A percentile compares a stretch with the other conserved stretches of the same genome.
These are phyloP conservation scores for Auanema sp. DNA, from an alignment of 2,888 invertebrate genomes.

Conservation along the genomic window DNA sequence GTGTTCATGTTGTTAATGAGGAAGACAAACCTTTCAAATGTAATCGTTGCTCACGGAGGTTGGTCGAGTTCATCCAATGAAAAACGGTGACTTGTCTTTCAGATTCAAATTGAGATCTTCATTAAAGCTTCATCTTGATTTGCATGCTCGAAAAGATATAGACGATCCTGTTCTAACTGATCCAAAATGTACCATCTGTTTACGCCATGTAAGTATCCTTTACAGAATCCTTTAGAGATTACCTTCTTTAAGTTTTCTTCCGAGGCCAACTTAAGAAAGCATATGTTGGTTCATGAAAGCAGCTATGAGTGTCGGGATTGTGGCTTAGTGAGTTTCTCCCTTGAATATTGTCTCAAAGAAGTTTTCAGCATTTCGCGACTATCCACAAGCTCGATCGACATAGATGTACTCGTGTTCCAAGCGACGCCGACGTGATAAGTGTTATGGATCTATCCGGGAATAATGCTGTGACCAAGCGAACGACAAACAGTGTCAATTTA, in stretches of 20 bases:
- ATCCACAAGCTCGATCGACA: constrained; percentile 20
- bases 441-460: constrained; percentile 5
- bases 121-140: constrained; percentile 19
- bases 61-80: no score
- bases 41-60: background rate
- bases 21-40: constrained; percentile 3
- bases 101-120: constrained; percentile 23
- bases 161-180: constrained; percentile 21
- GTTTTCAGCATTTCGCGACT: constrained; percentile 27
- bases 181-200: constrained; percentile 22
- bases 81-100: background rate
- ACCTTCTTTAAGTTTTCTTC: constrained; percentile 16
- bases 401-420: constrained; percentile 6
- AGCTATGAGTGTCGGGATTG: constrained; percentile 35
- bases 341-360: background rate
- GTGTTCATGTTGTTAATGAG: background rate
- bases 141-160: constrained; percentile 21
- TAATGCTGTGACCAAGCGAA: background rate
- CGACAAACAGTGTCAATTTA: background rate
- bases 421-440: background rate
- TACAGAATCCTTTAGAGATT: background rate
- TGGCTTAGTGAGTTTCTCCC: constrained; percentile 14
- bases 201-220: constrained; percentile 16
- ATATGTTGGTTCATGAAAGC: constrained; percentile 17
- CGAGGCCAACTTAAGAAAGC: constrained; percentile 14